Evolutionary conservation across 2,888 invertebrate genomes (phyloP), one percentile per base, ranked within the genome.

Genomic region (Ectemnius lituratus): DNA sequence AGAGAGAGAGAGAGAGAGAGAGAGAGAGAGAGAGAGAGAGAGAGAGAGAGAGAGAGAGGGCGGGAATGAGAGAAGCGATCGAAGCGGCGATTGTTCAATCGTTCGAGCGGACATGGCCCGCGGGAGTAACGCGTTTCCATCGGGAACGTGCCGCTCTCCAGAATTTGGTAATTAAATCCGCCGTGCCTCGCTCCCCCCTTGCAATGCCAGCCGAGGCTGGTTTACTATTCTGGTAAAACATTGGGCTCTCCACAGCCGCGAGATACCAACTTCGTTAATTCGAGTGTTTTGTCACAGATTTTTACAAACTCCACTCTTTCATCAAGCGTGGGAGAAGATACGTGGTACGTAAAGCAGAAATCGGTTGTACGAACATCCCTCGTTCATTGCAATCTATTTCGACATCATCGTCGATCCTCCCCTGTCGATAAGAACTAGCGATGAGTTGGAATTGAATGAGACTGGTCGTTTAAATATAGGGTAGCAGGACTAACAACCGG

Each of bases 91-190:
- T 79, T 78, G 78, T 83, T 80, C 81, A 77, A 60, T 69, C 75
- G 76, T 56, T 73, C 69, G 70, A 67, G 73, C 79, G 72, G 73
- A 76, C 78, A 84, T 87, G 86, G 85, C 87, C 86, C 71, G 80
- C 79, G 88, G 87, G 83, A 82, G 73, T 62, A 62, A 18, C 67
- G 64, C 46, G 61, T 28, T 20, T 47, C 46, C 77, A 67, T 71
- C 77, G 66, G 63, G 81, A 76, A 89, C 88, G 88, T 89, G 88
- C 84, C 85, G 84, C 84, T 86, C 88, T 85, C 80, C 81, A 81
- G 85, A 84, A 87, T 88, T 89, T 86, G 87, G 77, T 85, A 89
- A 89, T 89, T 89, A 88, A 88, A 88, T 86, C 84, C 81, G 80
- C 80, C 37, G 37, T 8, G 37, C 3, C 37, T 37, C 37, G 37